phyloP scores from a whole-genome alignment of 2,113 vertebrate genomes.

The Mustelus asterias region DNA sequence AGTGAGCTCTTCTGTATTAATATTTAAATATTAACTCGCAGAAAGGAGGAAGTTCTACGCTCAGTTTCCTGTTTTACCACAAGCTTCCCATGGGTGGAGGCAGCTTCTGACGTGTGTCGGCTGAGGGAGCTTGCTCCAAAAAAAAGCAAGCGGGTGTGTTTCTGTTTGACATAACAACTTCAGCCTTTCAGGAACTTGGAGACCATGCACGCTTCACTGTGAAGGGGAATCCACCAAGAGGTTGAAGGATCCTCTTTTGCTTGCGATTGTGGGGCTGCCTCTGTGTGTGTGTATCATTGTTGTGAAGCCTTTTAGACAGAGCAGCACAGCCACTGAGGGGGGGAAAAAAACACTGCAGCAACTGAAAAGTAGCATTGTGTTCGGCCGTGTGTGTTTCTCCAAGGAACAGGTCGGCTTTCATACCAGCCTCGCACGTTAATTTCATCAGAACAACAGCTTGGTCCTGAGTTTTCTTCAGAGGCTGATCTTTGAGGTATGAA shows the following conservation, averaged over 20 bases:
- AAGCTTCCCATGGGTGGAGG: background rate
- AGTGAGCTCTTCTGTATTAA: background rate
- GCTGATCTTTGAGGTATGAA: background rate
- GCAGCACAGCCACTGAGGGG: background rate
- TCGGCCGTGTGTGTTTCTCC: no score
- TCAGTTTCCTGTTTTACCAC: background rate
- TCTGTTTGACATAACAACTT: background rate
- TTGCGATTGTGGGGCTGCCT: background rate
- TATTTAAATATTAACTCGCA: background rate
- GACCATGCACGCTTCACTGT: background rate
- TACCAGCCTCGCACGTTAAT: background rate
- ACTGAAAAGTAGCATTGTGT: background rate
- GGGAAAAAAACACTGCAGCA: background rate
- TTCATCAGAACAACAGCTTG: background rate
- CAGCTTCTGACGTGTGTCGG: background rate
- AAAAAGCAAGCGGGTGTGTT: background rate
- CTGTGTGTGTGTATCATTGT: background rate
- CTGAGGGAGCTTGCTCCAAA: background rate
- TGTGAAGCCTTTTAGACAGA: background rate
- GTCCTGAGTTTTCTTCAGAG: background rate
- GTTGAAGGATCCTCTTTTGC: background rate
- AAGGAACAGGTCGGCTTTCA: background rate
- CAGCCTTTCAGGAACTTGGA: background rate
- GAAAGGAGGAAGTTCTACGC: slow-evolving; percentile 1
- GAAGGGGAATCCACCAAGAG: no score